Percentiles rank a stretch among this genome's conserved stretches.
These are phyloP conservation scores for Folsomia manolachei DNA, from an alignment of 2,888 invertebrate genomes.

Conservation along the genomic window DNA sequence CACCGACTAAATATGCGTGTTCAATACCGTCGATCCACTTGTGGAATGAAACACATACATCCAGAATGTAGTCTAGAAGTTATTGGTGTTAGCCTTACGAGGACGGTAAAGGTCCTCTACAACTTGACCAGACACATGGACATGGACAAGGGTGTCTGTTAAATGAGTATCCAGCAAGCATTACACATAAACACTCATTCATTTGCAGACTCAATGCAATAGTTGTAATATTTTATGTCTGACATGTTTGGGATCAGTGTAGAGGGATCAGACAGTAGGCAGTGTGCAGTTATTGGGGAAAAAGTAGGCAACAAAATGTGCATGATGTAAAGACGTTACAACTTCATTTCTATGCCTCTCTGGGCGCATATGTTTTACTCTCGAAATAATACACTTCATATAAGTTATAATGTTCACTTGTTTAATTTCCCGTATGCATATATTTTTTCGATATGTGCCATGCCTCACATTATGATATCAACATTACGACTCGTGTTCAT, in stretches of 20 bases:
- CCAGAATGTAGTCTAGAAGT: too few relatives aligned
- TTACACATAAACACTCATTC: slow-evolving; percentile 6
- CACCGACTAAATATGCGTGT: background rate
- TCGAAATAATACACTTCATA: too few relatives aligned
- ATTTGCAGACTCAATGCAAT: background rate
- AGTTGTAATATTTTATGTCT: background rate
- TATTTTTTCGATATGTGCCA: too few relatives aligned
- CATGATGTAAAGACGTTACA: slow-evolving; percentile 2
- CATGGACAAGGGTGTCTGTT: background rate
- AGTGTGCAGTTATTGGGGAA: too few relatives aligned
- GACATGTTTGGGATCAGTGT: background rate
- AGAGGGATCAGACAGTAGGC: background rate
- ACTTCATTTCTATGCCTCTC: background rate
- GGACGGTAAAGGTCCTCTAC: background rate
- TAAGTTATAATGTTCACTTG: background rate
- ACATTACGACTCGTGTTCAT: background rate
- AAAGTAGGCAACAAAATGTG: background rate
- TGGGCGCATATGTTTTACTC: background rate
- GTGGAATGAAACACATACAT: background rate
- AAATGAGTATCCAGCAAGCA: background rate
- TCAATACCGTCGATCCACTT: background rate
- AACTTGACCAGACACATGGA: background rate
- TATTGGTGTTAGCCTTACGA: too few relatives aligned
- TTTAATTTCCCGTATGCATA: background rate
- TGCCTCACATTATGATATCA: background rate